Conservation (phyloP, 2,113 vertebrate genomes). For the Parotia lawesii region DNA sequence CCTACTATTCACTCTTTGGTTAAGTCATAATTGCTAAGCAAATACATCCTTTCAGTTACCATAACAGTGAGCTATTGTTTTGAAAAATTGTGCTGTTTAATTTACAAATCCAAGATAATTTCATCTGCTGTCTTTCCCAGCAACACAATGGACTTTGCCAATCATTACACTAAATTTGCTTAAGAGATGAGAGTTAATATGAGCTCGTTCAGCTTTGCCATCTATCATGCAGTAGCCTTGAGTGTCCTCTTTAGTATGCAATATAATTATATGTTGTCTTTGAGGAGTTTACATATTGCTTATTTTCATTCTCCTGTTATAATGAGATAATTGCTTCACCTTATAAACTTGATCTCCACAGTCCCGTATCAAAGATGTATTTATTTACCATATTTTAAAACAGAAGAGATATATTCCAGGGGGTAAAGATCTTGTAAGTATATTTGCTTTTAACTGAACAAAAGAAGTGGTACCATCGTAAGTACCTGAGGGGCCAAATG, state of each 20-base stretch:
- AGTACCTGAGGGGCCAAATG: accelerated
- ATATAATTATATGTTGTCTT: conserved; percentile 8
- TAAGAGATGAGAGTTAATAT: background rate
- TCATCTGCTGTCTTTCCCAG: background rate
- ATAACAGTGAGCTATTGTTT: background rate
- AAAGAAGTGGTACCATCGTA: background rate
- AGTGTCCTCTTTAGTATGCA: background rate
- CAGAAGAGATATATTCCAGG: background rate
- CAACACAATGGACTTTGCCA: background rate
- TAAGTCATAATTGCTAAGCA: background rate
- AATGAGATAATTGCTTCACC: background rate
- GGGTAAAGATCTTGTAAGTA: background rate
- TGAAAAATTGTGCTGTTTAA: background rate
- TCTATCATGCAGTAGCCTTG: background rate
- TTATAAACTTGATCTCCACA: background rate
- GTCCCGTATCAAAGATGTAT: background rate
- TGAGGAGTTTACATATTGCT: background rate
- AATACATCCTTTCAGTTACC: background rate
- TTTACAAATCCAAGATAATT: conserved; percentile 6
- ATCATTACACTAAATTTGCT: background rate
- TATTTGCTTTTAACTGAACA: background rate
- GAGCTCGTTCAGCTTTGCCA: background rate
- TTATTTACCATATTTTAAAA: background rate
- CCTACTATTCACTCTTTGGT: background rate
- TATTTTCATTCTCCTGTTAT: background rate